Evolutionary conservation across 2,797 vertebrate genomes (phyloP).

Genomic region (Decapterus maruadsi): DNA sequence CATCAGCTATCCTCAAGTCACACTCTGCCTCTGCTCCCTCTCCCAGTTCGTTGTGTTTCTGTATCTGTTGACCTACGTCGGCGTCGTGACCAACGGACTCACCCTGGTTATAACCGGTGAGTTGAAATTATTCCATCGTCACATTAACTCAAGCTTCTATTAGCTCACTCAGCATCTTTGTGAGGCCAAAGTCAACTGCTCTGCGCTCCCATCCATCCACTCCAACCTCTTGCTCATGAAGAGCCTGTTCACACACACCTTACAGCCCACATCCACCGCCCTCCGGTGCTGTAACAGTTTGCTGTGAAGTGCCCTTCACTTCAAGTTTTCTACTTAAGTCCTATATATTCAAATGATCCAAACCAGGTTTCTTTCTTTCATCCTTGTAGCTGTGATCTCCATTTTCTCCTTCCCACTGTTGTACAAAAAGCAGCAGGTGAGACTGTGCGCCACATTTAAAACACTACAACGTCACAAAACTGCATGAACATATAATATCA

Average conservation of each 20-base stretch:
- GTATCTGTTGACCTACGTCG: slow-evolving; percentile 92
- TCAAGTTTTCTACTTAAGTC: background rate
- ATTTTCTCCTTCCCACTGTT: slow-evolving; percentile 92
- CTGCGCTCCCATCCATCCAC: background rate
- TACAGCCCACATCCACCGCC: background rate
- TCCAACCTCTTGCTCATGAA: background rate
- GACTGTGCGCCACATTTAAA: background rate
- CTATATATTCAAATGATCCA: background rate
- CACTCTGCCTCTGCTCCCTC: slow-evolving; percentile 14
- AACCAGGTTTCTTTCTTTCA: background rate
- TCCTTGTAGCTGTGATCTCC: slow-evolving; percentile 87
- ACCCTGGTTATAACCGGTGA: slow-evolving; percentile 92
- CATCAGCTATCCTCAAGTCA: background rate
- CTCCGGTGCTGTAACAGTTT: background rate
- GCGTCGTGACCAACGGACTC: slow-evolving; percentile 89
- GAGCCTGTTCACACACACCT: background rate
- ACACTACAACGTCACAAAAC: background rate
- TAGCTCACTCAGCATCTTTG: background rate
- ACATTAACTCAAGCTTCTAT: background rate
- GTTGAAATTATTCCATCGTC: slow-evolving; percentile 27
- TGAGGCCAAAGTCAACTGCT: background rate
- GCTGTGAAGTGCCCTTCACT: too few species aligned
- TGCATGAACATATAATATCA: background rate
- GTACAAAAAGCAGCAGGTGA: slow-evolving; percentile 93
- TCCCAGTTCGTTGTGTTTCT: slow-evolving; percentile 90